Base-by-base conservation (phyloP, 2,888 invertebrate species). In the Eudasyphora cyanicolor region DNA sequence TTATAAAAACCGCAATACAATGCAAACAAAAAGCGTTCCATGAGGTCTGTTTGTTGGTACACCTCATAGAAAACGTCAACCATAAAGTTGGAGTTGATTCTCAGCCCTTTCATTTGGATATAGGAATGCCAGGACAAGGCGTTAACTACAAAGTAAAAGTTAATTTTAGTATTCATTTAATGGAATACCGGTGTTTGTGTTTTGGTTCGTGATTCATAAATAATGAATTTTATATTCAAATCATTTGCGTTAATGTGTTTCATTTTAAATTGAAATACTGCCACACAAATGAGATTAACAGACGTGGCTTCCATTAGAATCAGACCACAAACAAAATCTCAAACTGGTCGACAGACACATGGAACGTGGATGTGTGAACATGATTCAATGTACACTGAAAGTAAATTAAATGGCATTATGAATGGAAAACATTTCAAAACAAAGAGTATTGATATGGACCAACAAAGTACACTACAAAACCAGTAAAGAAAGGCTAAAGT, bases 221-320 rank as follows among this genome's bases (percentile, higher is more conserved):
- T 62, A 74, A 62, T 57, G 27, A 24, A 54, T 24, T 54, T 54
- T 54, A 57, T 57, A 57, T 74, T 74, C 45, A 45, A 74, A 74
- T 74, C 57, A 62, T 60, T 74, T 60, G 12, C 24, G 27, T 60
- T 60, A 74, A 60, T 60, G 60, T 60, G 27, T 60, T 42, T 60
- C 14, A 5, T n/a, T 73, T 57, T 73, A 6, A 54, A 73, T 57
- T 73, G 57, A 73, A 57, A 60, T 74, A 74, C 27, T 74, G 14
- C n/a, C n/a, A 6, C n/a, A 6, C 14, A 60, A 74, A 29, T 74
- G 42, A 10, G 57, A 19, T 74, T 42, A 27, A 27, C 38, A 0
- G 21, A 64, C 45, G 12, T 12, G 38, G 38, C 38, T 38, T 38
- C 10, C 12, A 38, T 38, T 12, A 8, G 10, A 38, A 12, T 38